Base-by-base conservation (phyloP, 1,140 invertebrate species). In the Pogonomyrmex barbatus region DNA sequence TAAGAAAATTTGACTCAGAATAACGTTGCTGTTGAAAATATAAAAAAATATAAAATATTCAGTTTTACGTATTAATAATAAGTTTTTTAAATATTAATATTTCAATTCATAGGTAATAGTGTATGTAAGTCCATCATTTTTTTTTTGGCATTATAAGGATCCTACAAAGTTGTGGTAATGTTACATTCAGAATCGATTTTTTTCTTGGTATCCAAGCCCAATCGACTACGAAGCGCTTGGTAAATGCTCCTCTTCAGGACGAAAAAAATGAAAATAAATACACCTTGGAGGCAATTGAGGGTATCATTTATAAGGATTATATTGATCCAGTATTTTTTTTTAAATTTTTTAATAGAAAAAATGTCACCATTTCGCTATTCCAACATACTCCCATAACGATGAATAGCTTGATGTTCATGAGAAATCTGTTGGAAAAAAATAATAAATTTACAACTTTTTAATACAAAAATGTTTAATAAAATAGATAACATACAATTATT, bases 301-400 rank as follows among this genome's bases (percentile, higher is more conserved):
- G 95, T 93, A 90, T 97, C 96, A 1, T 96, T 95, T 4, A 96
- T 93, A 63, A 92, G 92, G 0, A 94, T 45, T 3, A 84, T 73
- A 0, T 91, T 52, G 17, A 76, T 63, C 89, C 91, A 90, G 0
- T 24, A 0, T 5, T 88, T 0, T 17, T 4, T 2, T 78, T 12
- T 10, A 87, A 70, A 50, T 92, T 92, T 24, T 81, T 68, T 30
- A 92, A 89, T 1, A 94, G 17, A 39, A 92, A 75, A 10, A 95
- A 96, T 2, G 97, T 96, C 0, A 96, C 79, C 2, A 97, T 94
- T 92, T 97, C 97, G 1, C 96, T 94, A 0, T 96, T 93, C 97
- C 97, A 97, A 0, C 96, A 96, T 0, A 97, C 96, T 33, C 97
- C 97, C 97, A 97, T 97, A 1, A 97, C 96, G 58, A 97, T 93